Evolutionary conservation across 2,797 vertebrate species (phyloP), one percentile per base, ranked within the genome.

Genomic region (Podarcis siculus): DNA sequence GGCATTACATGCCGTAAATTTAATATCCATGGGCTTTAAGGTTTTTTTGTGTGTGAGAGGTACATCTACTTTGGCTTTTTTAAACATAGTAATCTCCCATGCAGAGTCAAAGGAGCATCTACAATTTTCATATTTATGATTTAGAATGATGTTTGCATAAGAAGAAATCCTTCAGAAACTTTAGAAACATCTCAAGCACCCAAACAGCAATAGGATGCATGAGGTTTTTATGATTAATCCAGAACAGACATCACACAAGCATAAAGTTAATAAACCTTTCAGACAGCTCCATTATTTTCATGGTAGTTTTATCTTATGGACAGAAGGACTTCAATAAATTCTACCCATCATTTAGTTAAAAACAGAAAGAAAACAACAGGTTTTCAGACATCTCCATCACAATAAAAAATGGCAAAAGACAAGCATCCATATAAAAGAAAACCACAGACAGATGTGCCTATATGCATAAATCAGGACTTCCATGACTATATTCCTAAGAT

Each of bases 251-350:
- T 32, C 0, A 39, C 0, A 83, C 25, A 67, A 66, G 25, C 5
- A 83, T 79, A 13, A 49, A 64, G 8, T 23, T 39, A 13, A 32
- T 86, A 89, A 87, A 42, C 3, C 21, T 90, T 94, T 83, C 55
- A 86, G 13, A 49, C 37, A 64, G 2, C 1, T 78, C 35, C 39
- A 9, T 84, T 87, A 79, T 89, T 89, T 85, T 55, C 67, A 21
- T 35, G 35, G 42, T 73, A 77, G 0, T 1, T 86, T 82, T 17
- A 80, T 79, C 0, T 13, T 82, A 69, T 13, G 9, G 32, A 7
- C 23, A 91, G 39, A 89, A 67, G 8, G 78, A 80, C 6, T 92
- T 89, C 77, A 37, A 1, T 80, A 87, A 73, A 12, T 25, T 83
- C 78, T 64, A 4, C 45, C 10, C 77, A 37, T 76, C n/a, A 49